Conservation (phyloP, 2,113 vertebrate species). For the Engystomops pustulosus region DNA sequence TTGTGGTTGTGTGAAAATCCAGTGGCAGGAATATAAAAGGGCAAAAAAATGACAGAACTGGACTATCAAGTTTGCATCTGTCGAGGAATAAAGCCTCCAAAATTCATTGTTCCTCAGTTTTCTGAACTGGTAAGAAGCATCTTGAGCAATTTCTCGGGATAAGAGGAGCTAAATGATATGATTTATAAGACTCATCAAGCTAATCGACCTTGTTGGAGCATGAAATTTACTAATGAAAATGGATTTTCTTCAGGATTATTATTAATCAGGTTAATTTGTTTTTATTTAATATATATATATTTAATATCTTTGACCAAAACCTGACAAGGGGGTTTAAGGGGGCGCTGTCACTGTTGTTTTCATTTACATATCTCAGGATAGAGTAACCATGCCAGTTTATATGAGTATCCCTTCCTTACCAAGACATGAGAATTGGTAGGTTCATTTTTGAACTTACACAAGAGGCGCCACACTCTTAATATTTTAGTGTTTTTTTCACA, state of each 20-base stretch:
- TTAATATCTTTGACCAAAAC: not conserved
- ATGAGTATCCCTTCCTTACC: not conserved
- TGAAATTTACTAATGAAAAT: not conserved
- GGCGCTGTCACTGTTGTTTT: not conserved
- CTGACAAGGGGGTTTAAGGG: not conserved
- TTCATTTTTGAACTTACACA: not conserved
- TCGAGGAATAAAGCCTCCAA: slow-evolving; percentile 44
- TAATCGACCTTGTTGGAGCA: not conserved
- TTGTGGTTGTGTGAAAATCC: slow-evolving; percentile 63
- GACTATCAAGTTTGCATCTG: slow-evolving; percentile 48
- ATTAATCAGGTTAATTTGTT: not conserved
- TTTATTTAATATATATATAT: not conserved
- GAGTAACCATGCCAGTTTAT: not conserved
- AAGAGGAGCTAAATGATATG: not conserved
- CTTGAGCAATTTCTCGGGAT: not conserved
- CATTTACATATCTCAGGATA: not conserved
- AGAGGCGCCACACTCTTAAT: not conserved
- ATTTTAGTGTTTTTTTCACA: too few relatives aligned
- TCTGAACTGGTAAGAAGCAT: not conserved
- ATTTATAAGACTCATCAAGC: not conserved
- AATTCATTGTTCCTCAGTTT: slow-evolving; percentile 57
- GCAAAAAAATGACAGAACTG: not conserved
- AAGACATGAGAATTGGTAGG: not conserved
- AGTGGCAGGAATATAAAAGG: slow-evolving; percentile 1
- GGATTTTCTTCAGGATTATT: not conserved